Evolutionary conservation across 2,113 vertebrate species (phyloP), one percentile per base, ranked within the genome.

Genomic region (Aplodontia rufa): DNA sequence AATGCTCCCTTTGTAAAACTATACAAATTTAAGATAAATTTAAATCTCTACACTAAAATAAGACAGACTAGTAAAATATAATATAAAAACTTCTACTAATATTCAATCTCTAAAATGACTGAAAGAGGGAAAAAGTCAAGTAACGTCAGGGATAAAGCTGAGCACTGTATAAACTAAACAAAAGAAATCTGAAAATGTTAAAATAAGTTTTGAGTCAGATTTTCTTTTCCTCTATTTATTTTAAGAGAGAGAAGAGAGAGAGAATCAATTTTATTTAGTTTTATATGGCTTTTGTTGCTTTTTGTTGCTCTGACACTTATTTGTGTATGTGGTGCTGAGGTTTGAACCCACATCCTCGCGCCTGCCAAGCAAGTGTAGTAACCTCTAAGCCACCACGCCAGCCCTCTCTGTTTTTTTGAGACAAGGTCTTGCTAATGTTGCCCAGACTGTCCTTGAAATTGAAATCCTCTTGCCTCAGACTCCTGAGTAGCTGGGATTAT

Each of bases 171-270:
- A 78, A 96, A 85, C 5, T 64, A 84, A 58, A 84, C 82, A n/a
- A 87, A 93, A 32, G 40, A 93, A 85, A 82, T 42, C 7, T 64
- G 79, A 85, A 94, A 85, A 85, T 74, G 37, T 86, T 37, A 68
- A 42, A 68, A 37, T 28, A 60, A 49, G 20, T 71, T 71, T 6
- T 88, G 8, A 55, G 49, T 64, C 47, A 28, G 78, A 79, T 55
- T 87, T 22, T 84, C 17, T 32, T 60, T 7, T 62, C 28, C n/a
- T n/a, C n/a, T n/a, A n/a, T n/a, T n/a, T n/a, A n/a, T n/a, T n/a
- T n/a, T n/a, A n/a, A n/a, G n/a, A n/a, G n/a, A n/a, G n/a, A n/a
- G n/a, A n/a, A n/a, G n/a, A n/a, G n/a, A n/a, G n/a, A n/a, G n/a
- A n/a, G n/a, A n/a, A n/a, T n/a, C n/a, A n/a, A n/a, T n/a, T n/a